Evolutionary conservation across 2,888 invertebrate genomes (phyloP).

Genomic region (Mechanitis messenoides): DNA sequence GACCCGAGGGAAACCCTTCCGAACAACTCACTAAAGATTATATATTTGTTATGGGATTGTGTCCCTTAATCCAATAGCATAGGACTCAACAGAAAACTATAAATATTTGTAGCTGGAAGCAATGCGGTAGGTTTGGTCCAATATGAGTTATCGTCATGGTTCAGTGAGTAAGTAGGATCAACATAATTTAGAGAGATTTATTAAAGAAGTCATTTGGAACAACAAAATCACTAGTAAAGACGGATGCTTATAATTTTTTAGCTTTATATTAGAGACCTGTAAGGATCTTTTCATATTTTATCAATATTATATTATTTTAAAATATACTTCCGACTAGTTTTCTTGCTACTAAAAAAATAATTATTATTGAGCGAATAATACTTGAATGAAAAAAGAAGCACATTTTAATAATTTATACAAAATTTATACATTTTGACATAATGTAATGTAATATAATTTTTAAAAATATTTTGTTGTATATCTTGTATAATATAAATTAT

Average conservation of each 20-base stretch:
- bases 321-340: too few species aligned
- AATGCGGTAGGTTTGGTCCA: slow-evolving; percentile 32
- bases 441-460: too few species aligned
- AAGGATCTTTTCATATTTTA: too few species aligned
- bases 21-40: slow-evolving; percentile 28
- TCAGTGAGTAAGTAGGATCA: slow-evolving; percentile 51
- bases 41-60: slow-evolving; percentile 17
- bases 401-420: too few species aligned
- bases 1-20: slow-evolving; percentile 42
- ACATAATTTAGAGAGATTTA: slow-evolving; percentile 39
- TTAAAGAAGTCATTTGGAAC: slow-evolving; percentile 19
- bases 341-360: too few species aligned
- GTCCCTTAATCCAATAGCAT: slow-evolving; percentile 7
- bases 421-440: too few species aligned
- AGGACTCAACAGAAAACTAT: slow-evolving; percentile 6
- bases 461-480: too few species aligned
- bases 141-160: slow-evolving; percentile 51
- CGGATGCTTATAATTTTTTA: slow-evolving; percentile 15
- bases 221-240: slow-evolving; percentile 17
- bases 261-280: neutral
- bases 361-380: too few species aligned
- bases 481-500: too few species aligned
- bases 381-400: too few species aligned
- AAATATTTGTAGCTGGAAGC: slow-evolving; percentile 13
- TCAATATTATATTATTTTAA: too few species aligned